Percentiles rank a stretch among this genome's conserved stretches.
These are phyloP conservation scores for Pyrocoelia pectoralis DNA, from an alignment of 2,888 invertebrate species.

Conservation along the genomic window DNA sequence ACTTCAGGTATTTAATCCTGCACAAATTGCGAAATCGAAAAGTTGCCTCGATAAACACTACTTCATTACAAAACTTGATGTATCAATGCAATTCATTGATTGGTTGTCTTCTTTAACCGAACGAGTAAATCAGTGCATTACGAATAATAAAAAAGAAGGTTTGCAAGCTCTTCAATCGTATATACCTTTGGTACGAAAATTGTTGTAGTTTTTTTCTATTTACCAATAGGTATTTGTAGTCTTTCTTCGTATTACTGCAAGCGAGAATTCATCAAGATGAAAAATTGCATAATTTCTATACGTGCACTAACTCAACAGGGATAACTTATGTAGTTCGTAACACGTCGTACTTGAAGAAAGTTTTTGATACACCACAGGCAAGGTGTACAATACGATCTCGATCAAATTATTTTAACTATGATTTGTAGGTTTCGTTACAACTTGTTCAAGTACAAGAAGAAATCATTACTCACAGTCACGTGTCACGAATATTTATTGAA, in stretches of 20 bases:
- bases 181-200: constrained; percentile 32
- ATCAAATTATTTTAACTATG: neutral
- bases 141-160: neutral
- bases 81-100: neutral
- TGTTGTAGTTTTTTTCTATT: constrained; percentile 28
- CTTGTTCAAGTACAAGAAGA: constrained; percentile 5
- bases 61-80: neutral
- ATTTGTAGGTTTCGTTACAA: constrained; percentile 13
- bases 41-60: neutral
- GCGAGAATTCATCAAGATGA: constrained; percentile 63
- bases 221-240: constrained; percentile 51
- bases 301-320: neutral
- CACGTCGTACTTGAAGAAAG: constrained; percentile 74
- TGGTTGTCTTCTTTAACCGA: neutral
- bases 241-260: constrained; percentile 76
- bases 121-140: neutral
- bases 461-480: neutral
- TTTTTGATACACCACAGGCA: constrained; percentile 74
- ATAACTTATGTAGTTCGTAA: constrained; percentile 64
- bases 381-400: neutral
- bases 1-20: too few species aligned
- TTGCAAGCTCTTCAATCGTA: neutral
- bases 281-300: neutral
- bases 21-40: neutral
- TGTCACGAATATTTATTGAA: neutral